Evolutionary conservation across 2,888 invertebrate species (phyloP).

Genomic region (Melieria picta): DNA sequence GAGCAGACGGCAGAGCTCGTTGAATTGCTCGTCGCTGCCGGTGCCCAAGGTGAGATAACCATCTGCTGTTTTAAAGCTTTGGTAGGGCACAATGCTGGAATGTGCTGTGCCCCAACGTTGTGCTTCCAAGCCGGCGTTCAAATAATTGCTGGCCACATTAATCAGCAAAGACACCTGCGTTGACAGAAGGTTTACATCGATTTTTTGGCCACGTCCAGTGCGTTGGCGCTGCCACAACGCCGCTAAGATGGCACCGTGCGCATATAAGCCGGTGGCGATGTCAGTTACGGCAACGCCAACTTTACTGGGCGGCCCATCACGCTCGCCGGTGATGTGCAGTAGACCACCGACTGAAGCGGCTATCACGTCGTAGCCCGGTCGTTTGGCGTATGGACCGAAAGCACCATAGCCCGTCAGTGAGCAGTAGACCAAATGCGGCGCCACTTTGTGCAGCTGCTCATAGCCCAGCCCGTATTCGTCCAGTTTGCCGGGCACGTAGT

Average conservation of each 20-base stretch:
- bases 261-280: slow-evolving; percentile 92
- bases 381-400: slow-evolving; percentile 83
- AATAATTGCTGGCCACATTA: slow-evolving; percentile 88
- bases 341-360: slow-evolving; percentile 93
- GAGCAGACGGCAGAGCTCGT: slow-evolving; percentile 75
- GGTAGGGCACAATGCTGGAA: slow-evolving; percentile 93
- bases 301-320: slow-evolving; percentile 86
- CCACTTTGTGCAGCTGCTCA: slow-evolving; percentile 73
- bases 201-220: slow-evolving; percentile 88
- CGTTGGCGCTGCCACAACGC: slow-evolving; percentile 81
- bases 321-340: slow-evolving; percentile 87
- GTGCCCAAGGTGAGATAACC: slow-evolving; percentile 88
- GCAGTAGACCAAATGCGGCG: slow-evolving; percentile 89
- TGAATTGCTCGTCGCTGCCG: slow-evolving; percentile 86
- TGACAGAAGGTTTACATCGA: slow-evolving; percentile 92
- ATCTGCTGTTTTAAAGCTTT: slow-evolving; percentile 85
- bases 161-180: slow-evolving; percentile 91
- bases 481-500: slow-evolving; percentile 92
- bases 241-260: slow-evolving; percentile 93
- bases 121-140: slow-evolving; percentile 85
- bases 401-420: slow-evolving; percentile 93
- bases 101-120: slow-evolving; percentile 92
- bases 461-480: slow-evolving; percentile 83
- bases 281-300: slow-evolving; percentile 94
- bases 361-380: slow-evolving; percentile 97